phyloP scores from a whole-genome alignment of 2,888 invertebrate genomes.

The Acronicta leporina region DNA sequence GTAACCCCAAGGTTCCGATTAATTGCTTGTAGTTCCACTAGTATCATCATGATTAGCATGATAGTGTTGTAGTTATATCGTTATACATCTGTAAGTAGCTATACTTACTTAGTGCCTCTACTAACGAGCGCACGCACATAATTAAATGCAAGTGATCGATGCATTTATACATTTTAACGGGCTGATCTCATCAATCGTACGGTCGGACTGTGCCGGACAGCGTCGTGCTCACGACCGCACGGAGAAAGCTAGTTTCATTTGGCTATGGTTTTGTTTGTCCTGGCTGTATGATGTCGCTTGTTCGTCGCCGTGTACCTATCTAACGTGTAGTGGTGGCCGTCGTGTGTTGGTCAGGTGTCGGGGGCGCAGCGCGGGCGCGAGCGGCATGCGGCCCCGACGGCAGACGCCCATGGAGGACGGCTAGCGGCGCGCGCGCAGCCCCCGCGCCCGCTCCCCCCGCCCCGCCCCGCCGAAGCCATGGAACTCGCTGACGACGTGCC shows the following conservation, averaged over 20 bases:
- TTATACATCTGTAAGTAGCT: slow-evolving; percentile 24
- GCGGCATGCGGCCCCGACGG: slow-evolving; percentile 95
- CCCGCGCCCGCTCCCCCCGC: slow-evolving; percentile 91
- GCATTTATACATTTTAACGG: slow-evolving; percentile 64
- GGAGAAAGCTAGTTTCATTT: slow-evolving; percentile 69
- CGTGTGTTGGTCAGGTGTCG: slow-evolving; percentile 89
- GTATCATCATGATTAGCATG: slow-evolving; percentile 46
- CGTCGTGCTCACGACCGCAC: slow-evolving; percentile 48
- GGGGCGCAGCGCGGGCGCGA: slow-evolving; percentile 94
- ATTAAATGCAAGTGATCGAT: slow-evolving; percentile 61
- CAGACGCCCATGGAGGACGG: slow-evolving; percentile 96
- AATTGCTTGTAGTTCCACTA: slow-evolving; percentile 45
- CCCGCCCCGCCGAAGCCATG: slow-evolving; percentile 91
- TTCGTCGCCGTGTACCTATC: slow-evolving; percentile 17
- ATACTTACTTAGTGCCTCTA: slow-evolving; percentile 25
- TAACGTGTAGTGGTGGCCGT: slow-evolving; percentile 43
- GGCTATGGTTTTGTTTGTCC: slow-evolving; percentile 58
- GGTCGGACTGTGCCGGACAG: slow-evolving; percentile 45
- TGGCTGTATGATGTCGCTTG: slow-evolving; percentile 42
- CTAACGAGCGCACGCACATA: slow-evolving; percentile 45
- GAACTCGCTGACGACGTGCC: slow-evolving; percentile 87
- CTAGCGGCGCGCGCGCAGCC: slow-evolving; percentile 90
- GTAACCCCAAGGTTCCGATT: slow-evolving; percentile 43
- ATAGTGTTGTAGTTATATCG: slow-evolving; percentile 20
- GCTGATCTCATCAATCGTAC: slow-evolving; percentile 62